These are phyloP conservation scores for Marisa cornuarietis DNA, from an alignment of 1,140 invertebrate species.

Conservation along the genomic window DNA sequence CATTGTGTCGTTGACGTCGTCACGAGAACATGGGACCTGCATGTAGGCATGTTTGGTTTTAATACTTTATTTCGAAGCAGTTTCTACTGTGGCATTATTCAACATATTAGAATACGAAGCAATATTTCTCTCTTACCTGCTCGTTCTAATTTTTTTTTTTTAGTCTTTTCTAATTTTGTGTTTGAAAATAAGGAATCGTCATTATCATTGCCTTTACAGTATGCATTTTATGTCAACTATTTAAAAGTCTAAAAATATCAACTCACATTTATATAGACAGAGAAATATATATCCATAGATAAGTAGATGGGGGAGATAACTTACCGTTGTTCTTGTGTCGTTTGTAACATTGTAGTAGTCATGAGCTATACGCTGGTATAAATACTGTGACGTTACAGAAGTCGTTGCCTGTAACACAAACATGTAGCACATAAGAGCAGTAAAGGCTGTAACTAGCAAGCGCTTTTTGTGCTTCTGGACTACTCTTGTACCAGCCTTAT, in stretches of 20 bases:
- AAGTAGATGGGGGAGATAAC: not conserved
- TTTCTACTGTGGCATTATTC: not conserved
- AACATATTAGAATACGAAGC: no score
- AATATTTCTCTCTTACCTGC: no score
- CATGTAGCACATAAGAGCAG: not conserved
- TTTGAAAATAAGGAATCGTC: not conserved
- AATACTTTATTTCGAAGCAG: not conserved
- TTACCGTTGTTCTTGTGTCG: not conserved
- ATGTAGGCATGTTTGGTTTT: not conserved
- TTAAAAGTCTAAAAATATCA: not conserved
- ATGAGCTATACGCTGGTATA: not conserved
- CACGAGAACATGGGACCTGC: not conserved
- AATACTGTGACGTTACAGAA: slow-evolving; percentile 1
- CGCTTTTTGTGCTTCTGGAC: not conserved
- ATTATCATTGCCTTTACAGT: not conserved
- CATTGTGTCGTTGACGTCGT: not conserved
- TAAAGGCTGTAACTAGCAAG: not conserved
- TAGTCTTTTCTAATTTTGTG: not conserved
- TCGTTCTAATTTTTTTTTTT: not conserved
- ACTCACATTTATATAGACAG: not conserved
- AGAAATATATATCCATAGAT: no score
- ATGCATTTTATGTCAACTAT: no score
- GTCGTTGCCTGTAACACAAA: not conserved
- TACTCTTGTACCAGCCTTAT: not conserved
- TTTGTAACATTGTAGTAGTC: slow-evolving; percentile 9